A percentile compares a stretch with the other conserved stretches of the same genome.
phyloP scores from a whole-genome alignment of 2,113 vertebrate species.

The Oceanites oceanicus region DNA sequence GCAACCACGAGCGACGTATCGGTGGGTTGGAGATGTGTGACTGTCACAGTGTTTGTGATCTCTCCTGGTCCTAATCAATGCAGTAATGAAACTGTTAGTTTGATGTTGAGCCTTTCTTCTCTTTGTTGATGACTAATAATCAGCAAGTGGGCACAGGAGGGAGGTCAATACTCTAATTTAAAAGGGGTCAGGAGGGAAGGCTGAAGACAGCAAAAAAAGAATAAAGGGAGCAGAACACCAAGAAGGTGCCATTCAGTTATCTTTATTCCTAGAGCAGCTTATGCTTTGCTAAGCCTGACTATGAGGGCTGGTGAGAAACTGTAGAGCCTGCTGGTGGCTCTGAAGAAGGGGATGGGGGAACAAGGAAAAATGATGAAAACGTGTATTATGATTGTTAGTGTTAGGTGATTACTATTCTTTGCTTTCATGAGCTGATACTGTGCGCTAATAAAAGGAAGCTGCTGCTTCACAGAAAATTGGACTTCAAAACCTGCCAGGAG shows the following conservation, averaged over 20 bases:
- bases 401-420: background rate
- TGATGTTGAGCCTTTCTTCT: background rate
- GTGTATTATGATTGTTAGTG: accelerated
- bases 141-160: background rate
- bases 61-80: background rate
- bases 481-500: background rate
- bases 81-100: background rate
- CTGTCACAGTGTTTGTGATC: background rate
- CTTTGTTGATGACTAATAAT: background rate
- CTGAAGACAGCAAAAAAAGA: background rate
- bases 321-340: background rate
- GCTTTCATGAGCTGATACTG: background rate
- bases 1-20: accelerated
- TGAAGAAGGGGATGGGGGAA: background rate
- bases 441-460: background rate
- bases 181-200: background rate
- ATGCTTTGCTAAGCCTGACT: background rate
- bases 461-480: background rate
- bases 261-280: background rate
- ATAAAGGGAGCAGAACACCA: background rate
- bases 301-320: background rate
- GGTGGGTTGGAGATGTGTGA: background rate
- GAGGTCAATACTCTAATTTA: background rate
- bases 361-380: background rate
- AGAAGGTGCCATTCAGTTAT: background rate